These are phyloP conservation scores for Holacanthella duospinosa DNA, from an alignment of 2,888 invertebrate species.

Conservation along the genomic window DNA sequence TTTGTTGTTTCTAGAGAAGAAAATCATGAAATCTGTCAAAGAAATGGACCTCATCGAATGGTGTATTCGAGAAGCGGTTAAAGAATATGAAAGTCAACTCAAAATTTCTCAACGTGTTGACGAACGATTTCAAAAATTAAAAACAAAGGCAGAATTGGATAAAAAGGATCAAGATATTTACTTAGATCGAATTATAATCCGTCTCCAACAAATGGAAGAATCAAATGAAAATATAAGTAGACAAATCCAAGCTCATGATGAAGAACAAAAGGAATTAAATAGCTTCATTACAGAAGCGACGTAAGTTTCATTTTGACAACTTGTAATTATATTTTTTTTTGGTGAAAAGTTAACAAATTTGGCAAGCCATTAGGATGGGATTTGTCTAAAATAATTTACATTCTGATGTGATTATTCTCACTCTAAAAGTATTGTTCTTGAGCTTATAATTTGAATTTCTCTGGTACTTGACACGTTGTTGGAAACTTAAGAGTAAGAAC, in stretches of 20 bases:
- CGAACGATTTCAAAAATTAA: constrained; percentile 33
- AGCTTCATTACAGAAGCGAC: constrained; percentile 32
- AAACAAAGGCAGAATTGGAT: constrained; percentile 28
- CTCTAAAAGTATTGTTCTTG: no score
- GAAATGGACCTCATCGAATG: constrained; percentile 35
- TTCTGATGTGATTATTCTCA: no score
- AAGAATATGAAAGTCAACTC: constrained; percentile 33
- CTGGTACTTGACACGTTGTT: no score
- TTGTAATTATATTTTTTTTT: background rate
- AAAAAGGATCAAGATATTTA: constrained; percentile 35
- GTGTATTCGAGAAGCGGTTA: constrained; percentile 29
- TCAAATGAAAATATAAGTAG: constrained; percentile 33
- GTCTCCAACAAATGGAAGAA: constrained; percentile 35
- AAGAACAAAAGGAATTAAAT: constrained; percentile 34
- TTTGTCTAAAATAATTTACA: no score
- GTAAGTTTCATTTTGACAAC: constrained; percentile 12
- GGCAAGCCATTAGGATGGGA: no score
- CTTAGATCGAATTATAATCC: constrained; percentile 33
- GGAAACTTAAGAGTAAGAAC: no score
- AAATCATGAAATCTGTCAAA: constrained; percentile 26
- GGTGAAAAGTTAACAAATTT: no score
- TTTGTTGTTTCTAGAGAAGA: constrained; percentile 21
- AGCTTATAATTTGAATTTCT: no score
- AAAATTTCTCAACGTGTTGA: constrained; percentile 32
- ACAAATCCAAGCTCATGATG: constrained; percentile 34